Evolutionary conservation across 2,888 invertebrate genomes (phyloP).

Genomic region (Pandemis corylana): DNA sequence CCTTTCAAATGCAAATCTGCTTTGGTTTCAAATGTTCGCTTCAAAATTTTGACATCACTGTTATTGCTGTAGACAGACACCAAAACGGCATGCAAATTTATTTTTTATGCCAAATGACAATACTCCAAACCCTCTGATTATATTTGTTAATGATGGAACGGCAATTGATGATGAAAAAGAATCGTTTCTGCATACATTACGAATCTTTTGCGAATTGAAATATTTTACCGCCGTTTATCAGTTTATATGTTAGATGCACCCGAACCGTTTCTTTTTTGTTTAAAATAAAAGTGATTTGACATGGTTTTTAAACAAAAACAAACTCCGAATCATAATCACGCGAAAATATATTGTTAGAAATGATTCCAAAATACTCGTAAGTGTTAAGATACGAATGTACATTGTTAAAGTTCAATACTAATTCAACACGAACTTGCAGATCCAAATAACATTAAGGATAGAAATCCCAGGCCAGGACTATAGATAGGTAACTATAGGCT

Average conservation of each 20-base stretch:
- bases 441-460: neutral
- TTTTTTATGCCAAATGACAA: constrained; percentile 61
- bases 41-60: constrained; percentile 9
- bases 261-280: no score
- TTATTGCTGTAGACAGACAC: constrained; percentile 26
- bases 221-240: neutral
- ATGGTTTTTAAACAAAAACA: no score
- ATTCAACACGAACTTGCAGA: no score
- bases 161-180: constrained; percentile 36
- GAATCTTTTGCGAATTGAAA: constrained; percentile 3
- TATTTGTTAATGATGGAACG: constrained; percentile 38
- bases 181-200: constrained; percentile 22
- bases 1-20: neutral
- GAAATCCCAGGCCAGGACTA: neutral
- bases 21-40: neutral
- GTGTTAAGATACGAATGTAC: no score
- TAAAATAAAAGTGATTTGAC: no score
- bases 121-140: constrained; percentile 44
- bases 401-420: no score
- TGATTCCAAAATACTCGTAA: no score
- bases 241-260: no score
- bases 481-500: neutral
- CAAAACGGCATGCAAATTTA: constrained; percentile 66
- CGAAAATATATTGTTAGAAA: no score
- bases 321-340: no score